These are phyloP conservation scores for Syrista parreyssii DNA, from an alignment of 2,888 invertebrate genomes.

Conservation along the genomic window DNA sequence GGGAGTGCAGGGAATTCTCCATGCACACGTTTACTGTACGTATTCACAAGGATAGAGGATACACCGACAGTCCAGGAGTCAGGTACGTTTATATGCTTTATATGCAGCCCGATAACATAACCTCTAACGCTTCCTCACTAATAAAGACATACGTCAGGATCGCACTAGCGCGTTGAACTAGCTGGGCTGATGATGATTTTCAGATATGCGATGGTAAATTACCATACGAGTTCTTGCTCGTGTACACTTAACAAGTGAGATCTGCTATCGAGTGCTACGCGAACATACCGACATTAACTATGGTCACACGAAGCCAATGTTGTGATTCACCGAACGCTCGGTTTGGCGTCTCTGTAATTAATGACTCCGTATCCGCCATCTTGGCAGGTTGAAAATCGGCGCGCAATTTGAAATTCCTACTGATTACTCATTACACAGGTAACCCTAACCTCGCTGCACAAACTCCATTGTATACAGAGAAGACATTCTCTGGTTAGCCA, in stretches of 20 bases:
- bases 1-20: background rate
- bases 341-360: background rate
- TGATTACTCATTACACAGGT: background rate
- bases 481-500: background rate
- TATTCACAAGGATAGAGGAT: background rate
- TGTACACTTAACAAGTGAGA: background rate
- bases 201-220: slow-evolving; percentile 26
- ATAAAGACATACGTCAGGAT: slow-evolving; percentile 24
- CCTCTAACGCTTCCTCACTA: slow-evolving; percentile 17
- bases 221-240: background rate
- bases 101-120: background rate
- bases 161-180: slow-evolving; percentile 5
- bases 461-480: background rate
- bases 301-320: background rate
- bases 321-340: background rate
- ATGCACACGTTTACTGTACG: background rate
- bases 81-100: background rate
- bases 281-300: background rate
- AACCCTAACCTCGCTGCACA: background rate
- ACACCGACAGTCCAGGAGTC: background rate
- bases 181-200: slow-evolving; percentile 18
- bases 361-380: background rate
- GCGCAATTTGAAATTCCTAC: background rate
- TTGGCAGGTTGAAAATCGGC: background rate
- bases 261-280: background rate